Conservation (phyloP, 2,797 vertebrate genomes). For the Tokudaia tokunoshimensis region DNA sequence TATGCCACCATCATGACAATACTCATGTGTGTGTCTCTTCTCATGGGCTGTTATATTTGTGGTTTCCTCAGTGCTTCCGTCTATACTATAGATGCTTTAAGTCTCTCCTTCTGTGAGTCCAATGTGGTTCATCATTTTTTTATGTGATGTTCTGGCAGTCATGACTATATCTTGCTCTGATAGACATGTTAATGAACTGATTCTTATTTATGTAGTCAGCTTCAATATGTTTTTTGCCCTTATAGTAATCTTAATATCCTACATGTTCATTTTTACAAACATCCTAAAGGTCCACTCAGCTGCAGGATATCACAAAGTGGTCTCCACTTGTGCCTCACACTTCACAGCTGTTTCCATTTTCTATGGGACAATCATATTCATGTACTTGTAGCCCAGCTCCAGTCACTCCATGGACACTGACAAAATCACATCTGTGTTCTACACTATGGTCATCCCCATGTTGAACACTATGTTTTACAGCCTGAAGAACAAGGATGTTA, state of each 20-base stretch:
- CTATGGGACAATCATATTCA: background rate
- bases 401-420: background rate
- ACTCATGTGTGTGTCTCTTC: background rate
- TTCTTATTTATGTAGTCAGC: background rate
- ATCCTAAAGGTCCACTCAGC: background rate
- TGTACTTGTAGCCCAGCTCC: background rate
- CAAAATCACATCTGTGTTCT: background rate
- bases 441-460: too few relatives aligned
- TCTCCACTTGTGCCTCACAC: background rate
- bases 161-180: background rate
- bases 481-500: too few relatives aligned
- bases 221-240: conserved; percentile 24
- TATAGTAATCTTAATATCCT: background rate
- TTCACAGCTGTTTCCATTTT: background rate
- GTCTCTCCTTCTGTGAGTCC: conserved; percentile 78
- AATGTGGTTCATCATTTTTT: conserved; percentile 84
- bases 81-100: conserved; percentile 78
- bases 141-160: conserved; percentile 82
- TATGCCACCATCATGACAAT: conserved; percentile 41
- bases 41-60: background rate
- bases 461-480: too few relatives aligned
- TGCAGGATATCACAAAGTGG: background rate
- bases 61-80: conserved; percentile 69
- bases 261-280: background rate
- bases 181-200: background rate